These are phyloP conservation scores for Phalacrocorax brasilianus DNA, from an alignment of 2,113 vertebrate genomes.

Conservation along the genomic window DNA sequence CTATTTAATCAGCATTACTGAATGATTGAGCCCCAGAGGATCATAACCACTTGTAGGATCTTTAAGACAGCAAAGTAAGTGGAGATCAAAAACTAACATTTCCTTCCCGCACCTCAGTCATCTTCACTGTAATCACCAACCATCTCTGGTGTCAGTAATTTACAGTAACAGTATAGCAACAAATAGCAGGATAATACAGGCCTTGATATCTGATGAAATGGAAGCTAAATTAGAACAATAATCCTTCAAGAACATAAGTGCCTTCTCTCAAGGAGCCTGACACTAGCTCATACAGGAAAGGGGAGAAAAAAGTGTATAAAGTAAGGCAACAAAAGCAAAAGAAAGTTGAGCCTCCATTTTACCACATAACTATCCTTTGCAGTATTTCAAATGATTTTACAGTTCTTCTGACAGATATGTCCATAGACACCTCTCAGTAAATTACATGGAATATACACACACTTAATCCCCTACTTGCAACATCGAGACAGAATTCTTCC, in stretches of 20 bases:
- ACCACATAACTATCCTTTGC: neutral
- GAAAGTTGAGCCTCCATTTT: slow-evolving; percentile 19
- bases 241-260: slow-evolving; percentile 24
- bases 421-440: slow-evolving; percentile 55
- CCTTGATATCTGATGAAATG: slow-evolving; percentile 19
- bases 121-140: neutral
- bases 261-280: slow-evolving; percentile 33
- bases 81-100: neutral
- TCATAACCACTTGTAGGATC: neutral
- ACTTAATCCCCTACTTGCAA: slow-evolving; percentile 52
- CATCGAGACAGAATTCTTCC: slow-evolving; percentile 44
- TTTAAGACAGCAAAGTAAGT: neutral
- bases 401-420: slow-evolving; percentile 43
- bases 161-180: neutral
- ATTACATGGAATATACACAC: slow-evolving; percentile 9
- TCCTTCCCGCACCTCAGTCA: neutral
- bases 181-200: slow-evolving; percentile 22
- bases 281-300: neutral
- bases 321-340: neutral
- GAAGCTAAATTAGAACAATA: slow-evolving; percentile 31
- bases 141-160: slow-evolving; percentile 3
- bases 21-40: neutral
- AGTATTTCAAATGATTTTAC: slow-evolving; percentile 16
- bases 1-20: neutral
- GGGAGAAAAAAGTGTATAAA: neutral